Base-by-base conservation (phyloP, 2,797 vertebrate species). In the Iguana delicatissima region DNA sequence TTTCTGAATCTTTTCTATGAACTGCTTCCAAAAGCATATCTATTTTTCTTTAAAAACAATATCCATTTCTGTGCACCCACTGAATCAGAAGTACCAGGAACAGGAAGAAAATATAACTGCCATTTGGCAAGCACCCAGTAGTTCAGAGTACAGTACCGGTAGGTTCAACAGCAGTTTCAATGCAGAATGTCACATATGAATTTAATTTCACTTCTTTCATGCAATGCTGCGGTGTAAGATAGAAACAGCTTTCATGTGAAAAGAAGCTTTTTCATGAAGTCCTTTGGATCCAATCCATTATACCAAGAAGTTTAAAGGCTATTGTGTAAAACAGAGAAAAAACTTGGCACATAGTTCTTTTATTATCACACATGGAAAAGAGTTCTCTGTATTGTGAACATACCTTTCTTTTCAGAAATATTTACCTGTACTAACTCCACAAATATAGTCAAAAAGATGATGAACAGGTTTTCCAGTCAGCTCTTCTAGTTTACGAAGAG, bases 371-470 rank as follows among this genome's bases (percentile, higher is more conserved):
- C 6, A 13, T 42, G 38, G 29, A 22, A 84, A 86, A 24, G 1
- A 2, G 0, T 42, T 69, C 16, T 82, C 57, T 35, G 12, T 52
- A 72, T 57, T 7, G 29, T 32, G 24, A 10, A 42, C 80, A 67
- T 86, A 81, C 57, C 55, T 90, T 88, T 57, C 64, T 90, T 62
- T 88, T 26, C 55, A 55, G 86, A 67, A 72, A 69, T 76, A 93
- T 76, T 96, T 98, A 99, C 99, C 99, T 98, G 99, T 99, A 97
- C 99, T 99, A 93, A 99, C 99, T n/a, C 99, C 99, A 96, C 99
- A 99, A 91, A 99, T 98, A 93, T 99, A 99, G 96, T 99, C 99
- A 96, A 99, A 99, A 82, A 99, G 98, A 90, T 99, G 98, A 97
- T 99, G 98, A 96, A 99, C 96, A 0, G 98, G 98, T 95, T 99